Evolutionary conservation across 2,113 vertebrate genomes (phyloP).

Genomic region (Hiodon tergisus): DNA sequence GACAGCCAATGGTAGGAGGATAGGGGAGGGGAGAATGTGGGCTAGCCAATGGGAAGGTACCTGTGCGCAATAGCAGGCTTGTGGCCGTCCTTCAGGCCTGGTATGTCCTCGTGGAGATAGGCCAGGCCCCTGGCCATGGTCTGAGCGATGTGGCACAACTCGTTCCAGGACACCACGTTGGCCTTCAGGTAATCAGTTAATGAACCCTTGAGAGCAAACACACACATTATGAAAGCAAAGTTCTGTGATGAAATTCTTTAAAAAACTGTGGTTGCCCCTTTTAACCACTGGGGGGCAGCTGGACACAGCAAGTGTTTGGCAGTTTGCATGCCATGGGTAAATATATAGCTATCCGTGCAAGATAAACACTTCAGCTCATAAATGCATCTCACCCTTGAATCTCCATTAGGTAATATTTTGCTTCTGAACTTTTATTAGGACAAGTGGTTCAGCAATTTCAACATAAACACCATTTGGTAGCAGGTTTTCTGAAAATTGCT

Average conservation of each 20-base stretch:
- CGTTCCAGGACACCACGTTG: conserved; percentile 87
- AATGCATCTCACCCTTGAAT: not conserved
- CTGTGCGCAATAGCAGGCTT: conserved; percentile 97
- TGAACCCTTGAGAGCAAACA: conserved; percentile 71
- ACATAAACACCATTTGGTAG: no score
- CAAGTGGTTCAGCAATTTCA: no score
- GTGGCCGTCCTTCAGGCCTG: conserved; percentile 85
- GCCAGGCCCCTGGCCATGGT: conserved; percentile 91
- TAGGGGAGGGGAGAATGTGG: not conserved
- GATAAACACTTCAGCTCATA: not conserved
- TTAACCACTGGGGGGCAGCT: conserved; percentile 31
- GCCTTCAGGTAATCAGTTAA: conserved; percentile 94
- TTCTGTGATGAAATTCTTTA: not conserved
- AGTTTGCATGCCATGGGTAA: not conserved
- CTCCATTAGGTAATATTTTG: not conserved
- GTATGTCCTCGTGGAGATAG: conserved; percentile 94
- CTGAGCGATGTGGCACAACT: conserved; percentile 88
- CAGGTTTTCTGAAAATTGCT: no score
- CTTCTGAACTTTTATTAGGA: no score
- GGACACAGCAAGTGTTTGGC: not conserved
- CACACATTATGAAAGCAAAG: not conserved
- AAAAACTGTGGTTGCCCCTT: not conserved
- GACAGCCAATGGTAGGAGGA: not conserved
- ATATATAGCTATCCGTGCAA: not conserved
- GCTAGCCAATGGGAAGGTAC: conserved; percentile 43